Conservation (phyloP, 2,113 vertebrate genomes). For the Chascanopsetta lugubris region DNA sequence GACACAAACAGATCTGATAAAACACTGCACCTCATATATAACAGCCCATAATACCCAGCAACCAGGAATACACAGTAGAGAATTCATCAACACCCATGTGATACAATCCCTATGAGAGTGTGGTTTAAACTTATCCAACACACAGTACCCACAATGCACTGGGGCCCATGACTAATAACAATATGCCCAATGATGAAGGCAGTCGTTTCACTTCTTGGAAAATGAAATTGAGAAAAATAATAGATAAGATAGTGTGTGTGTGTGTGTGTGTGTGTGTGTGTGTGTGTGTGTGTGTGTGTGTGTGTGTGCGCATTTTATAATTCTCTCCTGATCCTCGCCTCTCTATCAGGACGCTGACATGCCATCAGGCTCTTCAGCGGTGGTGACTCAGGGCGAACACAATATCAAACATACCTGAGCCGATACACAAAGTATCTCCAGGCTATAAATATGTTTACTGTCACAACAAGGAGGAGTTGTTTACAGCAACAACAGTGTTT, state of each 20-base stretch:
- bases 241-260: too few species aligned
- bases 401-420: neutral
- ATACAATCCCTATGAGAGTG: constrained; percentile 23
- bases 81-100: constrained; percentile 17
- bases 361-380: constrained; percentile 26
- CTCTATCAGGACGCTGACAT: constrained; percentile 55
- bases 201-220: too few species aligned
- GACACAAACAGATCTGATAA: constrained; percentile 32
- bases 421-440: neutral
- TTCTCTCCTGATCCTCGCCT: too few species aligned
- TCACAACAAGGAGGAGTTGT: neutral
- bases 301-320: too few species aligned
- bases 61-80: constrained; percentile 5
- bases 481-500: neutral
- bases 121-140: constrained; percentile 6
- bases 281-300: too few species aligned
- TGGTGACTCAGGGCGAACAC: constrained; percentile 10
- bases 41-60: neutral
- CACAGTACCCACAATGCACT: constrained; percentile 10
- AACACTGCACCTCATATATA: neutral
- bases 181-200: too few species aligned
- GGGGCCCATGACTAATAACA: constrained; percentile 38
- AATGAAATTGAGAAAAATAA: too few species aligned
- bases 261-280: too few species aligned
- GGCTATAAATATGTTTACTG: neutral